Base-by-base conservation (phyloP, 1,140 invertebrate genomes). In the Octopus bimaculoides region DNA sequence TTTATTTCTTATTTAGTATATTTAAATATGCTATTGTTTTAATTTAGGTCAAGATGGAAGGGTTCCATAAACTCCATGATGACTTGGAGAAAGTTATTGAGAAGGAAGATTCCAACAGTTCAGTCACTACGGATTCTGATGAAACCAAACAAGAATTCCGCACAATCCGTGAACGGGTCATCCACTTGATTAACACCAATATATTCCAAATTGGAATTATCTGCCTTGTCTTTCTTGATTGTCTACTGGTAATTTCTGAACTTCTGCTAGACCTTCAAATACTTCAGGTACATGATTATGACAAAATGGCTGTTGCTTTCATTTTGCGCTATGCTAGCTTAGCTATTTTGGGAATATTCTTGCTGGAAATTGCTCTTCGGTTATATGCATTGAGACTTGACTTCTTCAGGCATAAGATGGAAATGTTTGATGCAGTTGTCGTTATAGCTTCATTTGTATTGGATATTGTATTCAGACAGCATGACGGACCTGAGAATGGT, bases 401-500 rank as follows among this genome's bases (percentile, higher is more conserved):
- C 12, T 90, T 90, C 80, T 90, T 91, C 79, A 83, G 84, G 54
- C 86, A 89, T 81, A 90, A 90, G 79, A 73, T 89, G 79, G 90
- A 91, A 79, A 56, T 91, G 78, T 90, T 90, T 86, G 90, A 91
- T 86, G 88, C 88, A 14, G 54, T 90, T 77, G 82, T 91, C 53
- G 88, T 91, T 6, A 83, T 90, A 61, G 82, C 89, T 2, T 90
- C 90, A 9, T 89, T 90, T 83, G 83, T 87, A n/a, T 85, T 91
- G 74, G 89, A 90, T 79, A 85, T 91, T 80, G 82, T 88, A 6
- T 90, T 89, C 80, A 74, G 82, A 26, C 81, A 85, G 75, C 78
- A 83, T 10, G 82, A 86, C 54, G 87, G 86, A n/a, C 84, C 85
- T 0, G 81, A 84, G 66, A 82, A 80, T 80, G 88, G 88, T 73